These are phyloP conservation scores for Melolontha melolontha DNA, from an alignment of 2,888 invertebrate species.

Conservation along the genomic window DNA sequence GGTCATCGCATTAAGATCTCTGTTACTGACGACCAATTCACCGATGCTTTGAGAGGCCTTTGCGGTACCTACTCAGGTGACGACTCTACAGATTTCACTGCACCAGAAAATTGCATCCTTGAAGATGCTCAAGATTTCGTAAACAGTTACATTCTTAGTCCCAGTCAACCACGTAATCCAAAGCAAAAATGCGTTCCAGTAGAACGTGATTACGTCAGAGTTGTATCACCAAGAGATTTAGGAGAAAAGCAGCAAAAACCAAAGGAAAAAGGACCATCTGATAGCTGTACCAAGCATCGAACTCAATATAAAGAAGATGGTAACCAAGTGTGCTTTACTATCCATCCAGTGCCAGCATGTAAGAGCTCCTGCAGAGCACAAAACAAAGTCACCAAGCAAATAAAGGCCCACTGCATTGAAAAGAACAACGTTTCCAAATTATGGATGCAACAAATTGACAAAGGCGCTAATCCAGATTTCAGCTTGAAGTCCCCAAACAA, in stretches of 20 bases:
- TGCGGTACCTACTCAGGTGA: slow-evolving; percentile 76
- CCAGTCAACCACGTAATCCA: slow-evolving; percentile 59
- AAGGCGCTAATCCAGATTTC: slow-evolving; percentile 68
- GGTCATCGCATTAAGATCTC: slow-evolving; percentile 69
- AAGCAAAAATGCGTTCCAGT: not conserved
- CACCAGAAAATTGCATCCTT: slow-evolving; percentile 70
- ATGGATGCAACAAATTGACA: slow-evolving; percentile 63
- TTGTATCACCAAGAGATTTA: slow-evolving; percentile 6
- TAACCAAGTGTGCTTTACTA: slow-evolving; percentile 73
- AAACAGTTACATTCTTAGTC: slow-evolving; percentile 70
- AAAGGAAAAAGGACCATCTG: not conserved
- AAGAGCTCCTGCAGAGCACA: slow-evolving; percentile 65
- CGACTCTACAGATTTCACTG: slow-evolving; percentile 70
- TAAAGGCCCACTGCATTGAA: slow-evolving; percentile 66
- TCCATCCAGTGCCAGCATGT: slow-evolving; percentile 70
- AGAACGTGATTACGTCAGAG: slow-evolving; percentile 20
- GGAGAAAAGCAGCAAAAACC: slow-evolving; percentile 61
- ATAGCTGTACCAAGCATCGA: slow-evolving; percentile 61
- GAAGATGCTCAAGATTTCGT: slow-evolving; percentile 69
- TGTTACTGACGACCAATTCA: slow-evolving; percentile 63
- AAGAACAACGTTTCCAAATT: slow-evolving; percentile 54
- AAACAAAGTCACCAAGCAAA: slow-evolving; percentile 64
- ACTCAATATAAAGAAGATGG: slow-evolving; percentile 68
- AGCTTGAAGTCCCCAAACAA: slow-evolving; percentile 63
- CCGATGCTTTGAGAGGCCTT: slow-evolving; percentile 72